These are phyloP conservation scores for Protobothrops mucrosquamatus DNA, from an alignment of 2,113 vertebrate genomes.

Conservation along the genomic window DNA sequence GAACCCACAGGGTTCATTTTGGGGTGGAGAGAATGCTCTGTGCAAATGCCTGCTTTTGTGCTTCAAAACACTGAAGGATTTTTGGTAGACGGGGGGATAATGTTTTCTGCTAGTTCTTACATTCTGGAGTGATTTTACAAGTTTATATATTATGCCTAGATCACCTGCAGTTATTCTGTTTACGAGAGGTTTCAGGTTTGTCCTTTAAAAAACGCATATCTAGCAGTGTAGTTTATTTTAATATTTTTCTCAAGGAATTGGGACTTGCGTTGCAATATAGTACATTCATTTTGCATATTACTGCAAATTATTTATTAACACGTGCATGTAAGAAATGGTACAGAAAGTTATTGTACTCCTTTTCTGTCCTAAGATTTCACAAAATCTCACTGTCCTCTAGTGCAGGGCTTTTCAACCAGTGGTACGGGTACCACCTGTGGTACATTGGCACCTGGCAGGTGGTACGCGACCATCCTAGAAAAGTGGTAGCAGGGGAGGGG, in stretches of 20 bases:
- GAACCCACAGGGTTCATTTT: not conserved
- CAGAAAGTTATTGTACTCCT: not conserved
- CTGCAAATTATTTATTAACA: not conserved
- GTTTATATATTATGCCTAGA: not conserved
- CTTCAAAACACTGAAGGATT: not conserved
- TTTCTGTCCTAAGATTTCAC: not conserved
- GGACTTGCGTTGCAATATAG: not conserved
- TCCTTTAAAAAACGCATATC: not conserved
- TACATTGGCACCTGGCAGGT: no score
- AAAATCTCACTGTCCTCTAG: not conserved
- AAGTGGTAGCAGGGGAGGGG: no score
- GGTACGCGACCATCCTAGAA: no score
- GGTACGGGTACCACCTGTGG: no score
- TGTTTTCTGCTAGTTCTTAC: not conserved
- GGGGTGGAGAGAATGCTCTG: not conserved
- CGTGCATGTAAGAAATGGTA: not conserved
- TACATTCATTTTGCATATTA: not conserved
- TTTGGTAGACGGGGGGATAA: not conserved
- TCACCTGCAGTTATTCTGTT: not conserved
- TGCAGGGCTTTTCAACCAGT: no score
- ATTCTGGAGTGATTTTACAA: not conserved
- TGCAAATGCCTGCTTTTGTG: not conserved
- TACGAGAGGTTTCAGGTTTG: not conserved
- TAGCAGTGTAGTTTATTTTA: not conserved
- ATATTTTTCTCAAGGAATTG: not conserved